A percentile compares a stretch with the other conserved stretches of the same genome.
phyloP scores from a whole-genome alignment of 2,888 invertebrate species.

The Catonia carolina region DNA sequence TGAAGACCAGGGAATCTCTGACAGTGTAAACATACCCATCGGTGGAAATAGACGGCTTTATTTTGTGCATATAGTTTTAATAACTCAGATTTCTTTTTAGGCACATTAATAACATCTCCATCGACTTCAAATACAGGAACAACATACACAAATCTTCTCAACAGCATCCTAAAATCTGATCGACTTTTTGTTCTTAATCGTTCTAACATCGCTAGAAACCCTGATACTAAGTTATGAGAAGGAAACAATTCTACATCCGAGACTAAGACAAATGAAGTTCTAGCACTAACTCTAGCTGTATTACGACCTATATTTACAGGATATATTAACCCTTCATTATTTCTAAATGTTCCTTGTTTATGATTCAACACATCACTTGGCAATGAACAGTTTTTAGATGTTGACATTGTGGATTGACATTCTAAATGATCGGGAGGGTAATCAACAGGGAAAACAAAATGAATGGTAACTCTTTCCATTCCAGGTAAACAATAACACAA shows the following conservation, averaged over 20 bases:
- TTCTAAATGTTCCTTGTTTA: slow-evolving; percentile 32
- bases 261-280: slow-evolving; percentile 57
- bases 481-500: slow-evolving; percentile 60
- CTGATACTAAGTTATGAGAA: slow-evolving; percentile 54
- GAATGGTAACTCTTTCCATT: slow-evolving; percentile 62
- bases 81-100: slow-evolving; percentile 54
- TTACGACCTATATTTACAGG: slow-evolving; percentile 69
- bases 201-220: slow-evolving; percentile 52
- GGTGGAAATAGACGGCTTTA: slow-evolving; percentile 59
- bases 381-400: slow-evolving; percentile 45
- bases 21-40: slow-evolving; percentile 62
- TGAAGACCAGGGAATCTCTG: slow-evolving; percentile 68
- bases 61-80: slow-evolving; percentile 48
- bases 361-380: slow-evolving; percentile 40
- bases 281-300: slow-evolving; percentile 58
- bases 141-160: slow-evolving; percentile 52
- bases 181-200: slow-evolving; percentile 48
- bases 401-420: slow-evolving; percentile 18
- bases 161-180: slow-evolving; percentile 37
- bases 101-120: slow-evolving; percentile 51
- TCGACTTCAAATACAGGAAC: slow-evolving; percentile 66
- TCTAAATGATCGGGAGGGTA: slow-evolving; percentile 44
- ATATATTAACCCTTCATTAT: slow-evolving; percentile 47
- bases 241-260: slow-evolving; percentile 67
- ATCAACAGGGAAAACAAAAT: slow-evolving; percentile 56